Evolutionary conservation across 2,113 vertebrate genomes (phyloP), one percentile per base, ranked within the genome.

Genomic region (Planiliza haematocheilus): DNA sequence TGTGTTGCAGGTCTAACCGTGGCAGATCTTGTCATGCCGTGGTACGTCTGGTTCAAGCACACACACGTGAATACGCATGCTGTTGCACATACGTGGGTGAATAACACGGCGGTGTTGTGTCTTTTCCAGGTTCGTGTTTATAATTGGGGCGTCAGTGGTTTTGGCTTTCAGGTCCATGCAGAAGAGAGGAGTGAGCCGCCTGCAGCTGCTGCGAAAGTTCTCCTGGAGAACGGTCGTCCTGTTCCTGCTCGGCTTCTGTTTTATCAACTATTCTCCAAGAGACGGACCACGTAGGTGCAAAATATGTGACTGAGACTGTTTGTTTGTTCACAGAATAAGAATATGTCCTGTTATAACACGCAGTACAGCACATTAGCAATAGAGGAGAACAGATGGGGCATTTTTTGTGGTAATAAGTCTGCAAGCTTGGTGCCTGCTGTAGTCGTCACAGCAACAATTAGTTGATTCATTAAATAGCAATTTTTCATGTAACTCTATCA

Each of bases 21-120:
- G 55, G 94, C 91, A 52, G 94, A 95, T 89, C 87, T 95, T 41
- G 93, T 95, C 78, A 95, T 95, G 94, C 94, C 94, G 17, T 96
- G 95, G 95, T 95, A 89, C 7, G 88, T 83, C 24, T 61, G 51
- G 7, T 52, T 4, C 34, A 34, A 57, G 34, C 24, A 17, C 4
- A 4, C 39, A 1, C 4, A 62, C 30, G 38, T 7, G 34, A 46
- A 73, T 42, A 14, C n/a, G 7, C 20, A 18, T 18, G 4, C 7
- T 56, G 34, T 3, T 42, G 10, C n/a, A 5, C 7, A 41, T 3
- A 12, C 21, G 5, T 7, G 14, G 4, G 0, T 20, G 41, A 53
- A 37, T 30, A 9, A 7, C n/a, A 0, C 42, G 24, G 17, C n/a
- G 7, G 36, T 72, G 17, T 72, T 76, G 43, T 81, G 69, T 70